Evolutionary conservation across 2,888 invertebrate genomes (phyloP).

Genomic region (Drosophila sordidapex): DNA sequence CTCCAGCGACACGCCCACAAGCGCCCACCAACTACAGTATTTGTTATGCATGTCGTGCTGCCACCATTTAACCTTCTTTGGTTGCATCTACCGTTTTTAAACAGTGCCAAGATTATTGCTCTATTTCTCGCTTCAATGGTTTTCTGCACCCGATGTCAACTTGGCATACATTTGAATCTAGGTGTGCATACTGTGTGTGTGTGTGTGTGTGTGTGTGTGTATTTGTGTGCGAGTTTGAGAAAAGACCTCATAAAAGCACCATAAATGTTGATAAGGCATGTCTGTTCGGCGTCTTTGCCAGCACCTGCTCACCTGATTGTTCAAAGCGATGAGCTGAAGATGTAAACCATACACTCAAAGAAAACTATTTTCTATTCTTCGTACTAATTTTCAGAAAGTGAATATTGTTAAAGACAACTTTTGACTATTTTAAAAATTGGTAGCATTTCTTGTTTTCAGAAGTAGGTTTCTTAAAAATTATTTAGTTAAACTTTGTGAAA

Average conservation of each 20-base stretch:
- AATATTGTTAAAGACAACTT: not conserved
- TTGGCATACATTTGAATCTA: slow-evolving; percentile 32
- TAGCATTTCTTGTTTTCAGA: not conserved
- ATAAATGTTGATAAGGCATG: slow-evolving; percentile 78
- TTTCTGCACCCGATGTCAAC: slow-evolving; percentile 37
- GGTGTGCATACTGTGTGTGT: not conserved
- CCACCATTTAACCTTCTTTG: not conserved
- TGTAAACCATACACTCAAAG: not conserved
- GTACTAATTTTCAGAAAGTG: not conserved
- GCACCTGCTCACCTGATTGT: slow-evolving; percentile 49
- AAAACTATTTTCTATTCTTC: not conserved
- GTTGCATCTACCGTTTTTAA: slow-evolving; percentile 11
- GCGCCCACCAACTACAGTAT: slow-evolving; percentile 40
- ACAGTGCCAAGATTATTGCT: slow-evolving; percentile 72
- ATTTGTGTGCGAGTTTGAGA: slow-evolving; percentile 14
- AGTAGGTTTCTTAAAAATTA: not conserved
- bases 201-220: slow-evolving; percentile 11
- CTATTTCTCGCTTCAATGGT: slow-evolving; percentile 69
- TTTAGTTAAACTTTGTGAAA: not conserved
- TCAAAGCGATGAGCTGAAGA: slow-evolving; percentile 18
- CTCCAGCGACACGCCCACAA: slow-evolving; percentile 39
- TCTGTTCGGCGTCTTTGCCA: slow-evolving; percentile 48
- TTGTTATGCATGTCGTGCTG: slow-evolving; percentile 54
- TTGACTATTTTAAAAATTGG: not conserved
- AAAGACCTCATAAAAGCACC: slow-evolving; percentile 59